These are phyloP conservation scores for Drosophila sucinea DNA, from an alignment of 1,140 invertebrate genomes.

Conservation along the genomic window DNA sequence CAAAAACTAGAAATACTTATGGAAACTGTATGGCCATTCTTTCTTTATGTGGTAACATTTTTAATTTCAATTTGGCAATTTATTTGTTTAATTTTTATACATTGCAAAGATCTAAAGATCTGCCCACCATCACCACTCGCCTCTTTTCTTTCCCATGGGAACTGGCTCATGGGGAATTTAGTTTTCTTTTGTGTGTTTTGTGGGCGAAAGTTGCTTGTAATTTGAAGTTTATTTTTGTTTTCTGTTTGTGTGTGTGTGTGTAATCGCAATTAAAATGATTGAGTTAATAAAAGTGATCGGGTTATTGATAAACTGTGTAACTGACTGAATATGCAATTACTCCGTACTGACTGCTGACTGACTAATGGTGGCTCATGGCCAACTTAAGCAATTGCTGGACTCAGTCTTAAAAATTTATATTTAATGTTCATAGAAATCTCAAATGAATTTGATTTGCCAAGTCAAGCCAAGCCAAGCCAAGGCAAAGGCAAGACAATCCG, in stretches of 20 bases:
- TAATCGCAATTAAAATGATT: constrained; percentile 18
- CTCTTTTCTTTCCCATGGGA: neutral
- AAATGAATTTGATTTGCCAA: constrained; percentile 2
- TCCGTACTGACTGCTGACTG: neutral
- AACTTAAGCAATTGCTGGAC: constrained; percentile 31
- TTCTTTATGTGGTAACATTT: neutral
- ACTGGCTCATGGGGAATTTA: constrained; percentile 6
- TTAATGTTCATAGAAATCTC: constrained; percentile 12
- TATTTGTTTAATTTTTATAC: neutral
- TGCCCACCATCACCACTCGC: neutral
- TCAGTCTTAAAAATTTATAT: constrained; percentile 13
- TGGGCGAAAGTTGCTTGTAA: constrained; percentile 6
- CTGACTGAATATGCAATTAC: constrained; percentile 17
- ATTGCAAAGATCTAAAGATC: neutral
- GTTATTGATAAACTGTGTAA: constrained; percentile 22
- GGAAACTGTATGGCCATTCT: neutral
- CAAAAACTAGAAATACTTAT: neutral
- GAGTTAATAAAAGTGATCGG: neutral
- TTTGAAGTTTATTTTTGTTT: constrained; percentile 1
- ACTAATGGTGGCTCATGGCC: constrained; percentile 19
- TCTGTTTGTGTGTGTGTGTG: constrained; percentile 9
- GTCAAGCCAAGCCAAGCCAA: constrained; percentile 25
- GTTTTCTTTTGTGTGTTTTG: neutral
- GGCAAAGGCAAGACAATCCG: neutral
- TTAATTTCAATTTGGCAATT: neutral